Conservation (phyloP, 2,888 invertebrate genomes). For the Pristionchus mayeri region DNA sequence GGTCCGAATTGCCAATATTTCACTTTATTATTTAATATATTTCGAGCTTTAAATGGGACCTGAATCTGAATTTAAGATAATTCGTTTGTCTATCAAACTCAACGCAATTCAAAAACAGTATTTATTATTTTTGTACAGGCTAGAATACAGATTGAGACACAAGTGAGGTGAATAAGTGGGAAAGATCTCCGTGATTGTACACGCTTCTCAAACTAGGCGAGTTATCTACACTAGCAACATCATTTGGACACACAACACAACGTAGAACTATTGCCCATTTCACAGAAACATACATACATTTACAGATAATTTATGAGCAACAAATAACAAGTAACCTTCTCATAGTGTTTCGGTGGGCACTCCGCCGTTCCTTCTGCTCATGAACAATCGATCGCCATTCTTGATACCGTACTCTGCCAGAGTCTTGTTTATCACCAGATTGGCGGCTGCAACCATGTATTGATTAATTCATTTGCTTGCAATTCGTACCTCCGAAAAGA, state of each 20-base stretch:
- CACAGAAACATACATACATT: not conserved
- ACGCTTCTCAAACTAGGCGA: constrained; percentile 4
- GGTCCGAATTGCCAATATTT: no score
- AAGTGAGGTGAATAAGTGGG: not conserved
- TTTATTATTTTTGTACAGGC: not conserved
- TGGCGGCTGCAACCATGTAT: not conserved
- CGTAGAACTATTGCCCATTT: not conserved
- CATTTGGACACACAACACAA: not conserved
- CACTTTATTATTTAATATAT: no score
- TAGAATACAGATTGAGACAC: not conserved
- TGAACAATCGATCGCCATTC: not conserved
- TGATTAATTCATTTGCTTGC: not conserved
- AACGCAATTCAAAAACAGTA: no score
- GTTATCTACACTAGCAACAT: not conserved
- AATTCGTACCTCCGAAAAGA: not conserved
- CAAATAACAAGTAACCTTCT: no score
- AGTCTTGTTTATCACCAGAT: constrained; percentile 1
- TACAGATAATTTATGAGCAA: not conserved
- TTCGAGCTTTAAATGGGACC: no score
- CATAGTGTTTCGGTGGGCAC: no score
- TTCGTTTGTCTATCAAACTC: no score
- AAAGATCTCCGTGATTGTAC: not conserved
- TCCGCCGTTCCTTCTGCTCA: not conserved
- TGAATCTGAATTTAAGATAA: no score
- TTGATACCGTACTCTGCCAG: constrained; percentile 7